Conservation (phyloP, 2,888 invertebrate genomes). For the Parochlus steinenii region DNA sequence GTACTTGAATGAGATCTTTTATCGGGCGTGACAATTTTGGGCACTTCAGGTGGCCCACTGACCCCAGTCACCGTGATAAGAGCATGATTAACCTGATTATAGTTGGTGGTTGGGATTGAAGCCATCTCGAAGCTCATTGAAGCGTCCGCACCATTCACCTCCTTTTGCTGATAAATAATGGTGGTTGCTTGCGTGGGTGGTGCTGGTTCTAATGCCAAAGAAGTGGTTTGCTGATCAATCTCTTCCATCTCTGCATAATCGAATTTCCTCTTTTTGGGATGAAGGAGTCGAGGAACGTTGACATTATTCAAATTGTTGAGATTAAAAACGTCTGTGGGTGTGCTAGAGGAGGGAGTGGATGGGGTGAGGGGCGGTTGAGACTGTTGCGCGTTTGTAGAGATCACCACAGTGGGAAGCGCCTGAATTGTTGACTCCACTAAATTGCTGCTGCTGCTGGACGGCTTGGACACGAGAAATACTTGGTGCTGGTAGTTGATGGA, state of each 20-base stretch:
- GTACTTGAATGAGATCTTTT: slow-evolving; percentile 2
- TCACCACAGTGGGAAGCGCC: neutral
- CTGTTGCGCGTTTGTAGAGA: neutral
- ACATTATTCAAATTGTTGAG: neutral
- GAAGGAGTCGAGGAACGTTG: slow-evolving; percentile 36
- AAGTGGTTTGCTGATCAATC: too few relatives aligned
- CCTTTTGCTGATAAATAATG: slow-evolving; percentile 15
- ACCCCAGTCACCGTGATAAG: neutral
- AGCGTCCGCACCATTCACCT: neutral
- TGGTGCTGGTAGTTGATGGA: slow-evolving; percentile 30
- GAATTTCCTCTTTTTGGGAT: slow-evolving; percentile 88
- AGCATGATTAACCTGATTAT: neutral
- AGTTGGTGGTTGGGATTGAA: too few relatives aligned
- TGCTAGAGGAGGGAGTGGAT: neutral
- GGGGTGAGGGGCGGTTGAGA: neutral
- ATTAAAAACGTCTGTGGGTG: neutral
- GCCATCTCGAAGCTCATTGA: neutral
- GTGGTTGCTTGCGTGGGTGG: slow-evolving; percentile 28
- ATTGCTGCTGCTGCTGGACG: neutral
- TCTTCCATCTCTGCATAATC: slow-evolving; percentile 64
- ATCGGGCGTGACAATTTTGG: neutral
- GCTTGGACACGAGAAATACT: slow-evolving; percentile 19
- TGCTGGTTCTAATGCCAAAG: too few relatives aligned
- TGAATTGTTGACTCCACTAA: neutral
- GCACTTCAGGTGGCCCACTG: neutral